Evolutionary conservation across 1,140 invertebrate genomes (phyloP), one percentile per base, ranked within the genome.

Genomic region (Hyposmocoma kahamanoa): DNA sequence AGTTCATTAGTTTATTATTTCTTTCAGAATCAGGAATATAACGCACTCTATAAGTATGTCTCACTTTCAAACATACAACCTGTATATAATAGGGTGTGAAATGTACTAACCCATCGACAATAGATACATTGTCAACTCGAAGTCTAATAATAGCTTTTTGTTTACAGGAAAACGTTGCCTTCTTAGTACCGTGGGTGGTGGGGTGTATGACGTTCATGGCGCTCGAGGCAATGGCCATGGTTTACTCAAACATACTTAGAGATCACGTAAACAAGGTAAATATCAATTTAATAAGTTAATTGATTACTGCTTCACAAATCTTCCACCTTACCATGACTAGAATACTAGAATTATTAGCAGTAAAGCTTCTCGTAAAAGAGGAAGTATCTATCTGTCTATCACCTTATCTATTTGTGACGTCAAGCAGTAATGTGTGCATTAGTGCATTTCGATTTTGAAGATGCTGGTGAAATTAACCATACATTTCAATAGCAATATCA

Each of bases 211-310:
- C 91, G 2, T 92, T 92, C 76, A 92, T 92, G 89, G 90, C 92
- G 15, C 69, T 93, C 53, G 92, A 93, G 75, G 91, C 91, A 13
- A 91, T 93, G 69, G 90, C 91, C 42, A 92, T 92, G 89, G 91
- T 93, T 15, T 93, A 93, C 72, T 92, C 91, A 18, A 93, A 93
- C 75, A 91, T 93, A 15, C 84, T 93, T 44, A 88, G 91, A 75
- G 92, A 93, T 87, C 92, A 93, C 75, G 91, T 93, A 47, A 93
- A 93, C 78, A 91, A 89, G 85, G 92, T 92, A 80, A 89, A 84
- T 82, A 47, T 47, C 20, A 47, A 26, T 42, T 50, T 49, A 42
- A 13, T 15, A 45, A n/a, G 39, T 34, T 20, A 22, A 18, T 51
- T n/a, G n/a, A n/a, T n/a, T n/a, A n/a, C n/a, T n/a, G n/a, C n/a